Percentiles rank a stretch among this genome's conserved stretches.
These are phyloP conservation scores for Cygnus olor DNA, from an alignment of 2,797 vertebrate species.

Conservation along the genomic window DNA sequence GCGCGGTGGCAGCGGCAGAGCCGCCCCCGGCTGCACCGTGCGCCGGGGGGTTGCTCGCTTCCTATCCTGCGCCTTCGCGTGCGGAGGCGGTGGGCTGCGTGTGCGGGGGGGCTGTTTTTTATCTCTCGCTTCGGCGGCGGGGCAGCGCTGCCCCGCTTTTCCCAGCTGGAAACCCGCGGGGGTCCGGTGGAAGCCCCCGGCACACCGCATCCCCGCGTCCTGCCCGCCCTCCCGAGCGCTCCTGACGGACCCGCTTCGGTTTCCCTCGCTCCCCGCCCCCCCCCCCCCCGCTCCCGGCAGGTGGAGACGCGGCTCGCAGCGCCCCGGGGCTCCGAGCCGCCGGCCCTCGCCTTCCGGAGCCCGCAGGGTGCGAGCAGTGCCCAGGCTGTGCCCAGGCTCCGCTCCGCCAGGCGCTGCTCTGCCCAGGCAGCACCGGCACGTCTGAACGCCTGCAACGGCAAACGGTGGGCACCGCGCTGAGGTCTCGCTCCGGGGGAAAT, in stretches of 20 bases:
- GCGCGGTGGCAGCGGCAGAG: not conserved
- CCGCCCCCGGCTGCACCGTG: slow-evolving; percentile 38
- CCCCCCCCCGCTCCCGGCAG: no score
- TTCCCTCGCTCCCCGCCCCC: no score
- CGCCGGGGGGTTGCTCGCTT: slow-evolving; percentile 36
- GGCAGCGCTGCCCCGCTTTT: slow-evolving; percentile 42
- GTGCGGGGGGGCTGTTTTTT: not conserved
- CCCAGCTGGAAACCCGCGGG: slow-evolving; percentile 25
- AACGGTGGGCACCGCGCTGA: rapidly evolving
- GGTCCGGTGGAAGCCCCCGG: not conserved
- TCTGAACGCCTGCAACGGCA: not conserved
- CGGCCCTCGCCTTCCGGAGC: not conserved
- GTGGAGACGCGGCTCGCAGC: no score
- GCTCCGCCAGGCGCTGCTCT: not conserved
- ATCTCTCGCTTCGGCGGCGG: slow-evolving; percentile 31
- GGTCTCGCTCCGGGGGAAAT: not conserved
- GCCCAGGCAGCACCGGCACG: not conserved
- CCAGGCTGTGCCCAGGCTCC: not conserved
- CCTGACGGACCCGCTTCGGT: no score
- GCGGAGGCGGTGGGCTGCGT: not conserved
- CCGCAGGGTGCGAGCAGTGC: not conserved
- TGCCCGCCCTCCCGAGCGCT: no score
- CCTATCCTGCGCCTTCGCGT: slow-evolving; percentile 38
- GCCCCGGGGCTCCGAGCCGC: no score
- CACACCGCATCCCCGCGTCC: no score